These are phyloP conservation scores for Pseudonaja textilis DNA, from an alignment of 2,113 vertebrate species.

Conservation along the genomic window DNA sequence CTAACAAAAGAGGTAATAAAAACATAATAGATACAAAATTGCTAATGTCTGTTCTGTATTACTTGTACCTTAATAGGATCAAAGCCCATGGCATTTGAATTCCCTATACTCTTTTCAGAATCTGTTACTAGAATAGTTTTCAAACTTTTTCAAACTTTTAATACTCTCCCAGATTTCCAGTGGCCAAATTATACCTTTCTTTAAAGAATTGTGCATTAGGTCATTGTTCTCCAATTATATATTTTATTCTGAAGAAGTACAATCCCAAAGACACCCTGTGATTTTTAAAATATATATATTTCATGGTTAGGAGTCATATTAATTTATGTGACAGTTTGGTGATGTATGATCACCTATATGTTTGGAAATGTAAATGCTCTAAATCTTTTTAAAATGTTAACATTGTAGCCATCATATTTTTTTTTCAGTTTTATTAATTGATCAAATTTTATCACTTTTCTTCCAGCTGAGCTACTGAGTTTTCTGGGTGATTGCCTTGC, in stretches of 20 bases:
- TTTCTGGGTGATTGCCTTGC: conserved; percentile 20
- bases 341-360: background rate
- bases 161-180: background rate
- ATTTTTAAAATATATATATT: background rate
- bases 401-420: conserved; percentile 12
- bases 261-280: background rate
- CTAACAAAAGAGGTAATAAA: background rate
- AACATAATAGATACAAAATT: fast-evolving
- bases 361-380: background rate
- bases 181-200: background rate
- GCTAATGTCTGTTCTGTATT: background rate
- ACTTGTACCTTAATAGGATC: background rate
- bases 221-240: background rate
- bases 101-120: background rate
- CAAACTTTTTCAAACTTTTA: conserved; percentile 6
- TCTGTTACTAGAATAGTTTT: background rate
- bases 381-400: conserved; percentile 1
- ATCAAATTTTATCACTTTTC: conserved; percentile 16
- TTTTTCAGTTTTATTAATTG: conserved; percentile 28
- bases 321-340: conserved; percentile 10
- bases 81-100: background rate
- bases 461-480: background rate
- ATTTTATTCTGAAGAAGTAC: background rate
- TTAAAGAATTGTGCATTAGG: background rate
- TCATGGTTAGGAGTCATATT: background rate